Percentiles rank a stretch among this genome's conserved stretches.
Conservation (phyloP, 2,113 vertebrate species). For the Uria aalge region DNA sequence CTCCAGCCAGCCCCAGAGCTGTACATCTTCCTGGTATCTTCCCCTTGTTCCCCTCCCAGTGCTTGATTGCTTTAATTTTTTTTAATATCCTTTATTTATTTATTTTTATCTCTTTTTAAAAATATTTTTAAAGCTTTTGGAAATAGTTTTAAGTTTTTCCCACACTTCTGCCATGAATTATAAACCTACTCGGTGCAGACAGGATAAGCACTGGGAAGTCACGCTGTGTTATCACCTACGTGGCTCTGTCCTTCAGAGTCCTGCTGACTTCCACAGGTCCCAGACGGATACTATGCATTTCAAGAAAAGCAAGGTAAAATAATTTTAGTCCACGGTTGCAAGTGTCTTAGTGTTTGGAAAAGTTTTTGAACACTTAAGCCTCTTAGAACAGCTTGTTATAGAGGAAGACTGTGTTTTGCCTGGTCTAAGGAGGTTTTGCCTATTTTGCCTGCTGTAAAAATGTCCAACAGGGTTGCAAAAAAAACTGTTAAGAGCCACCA, state of each 20-base stretch:
- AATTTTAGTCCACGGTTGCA: neutral
- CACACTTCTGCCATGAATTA: neutral
- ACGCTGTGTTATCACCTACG: neutral
- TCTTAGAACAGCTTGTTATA: neutral
- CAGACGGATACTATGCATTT: neutral
- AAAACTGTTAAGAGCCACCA: neutral
- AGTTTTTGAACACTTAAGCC: neutral
- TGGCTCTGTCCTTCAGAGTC: neutral
- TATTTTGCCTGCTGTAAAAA: neutral
- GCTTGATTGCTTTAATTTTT: neutral
- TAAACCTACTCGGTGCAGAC: neutral
- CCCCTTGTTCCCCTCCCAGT: neutral
- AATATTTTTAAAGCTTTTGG: neutral
- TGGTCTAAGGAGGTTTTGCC: neutral
- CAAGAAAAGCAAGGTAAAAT: neutral
- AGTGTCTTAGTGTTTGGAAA: neutral
- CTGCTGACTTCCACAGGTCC: neutral
- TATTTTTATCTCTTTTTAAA: neutral
- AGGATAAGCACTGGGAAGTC: neutral
- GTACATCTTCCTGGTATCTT: neutral
- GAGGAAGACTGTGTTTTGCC: neutral
- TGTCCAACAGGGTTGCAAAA: neutral
- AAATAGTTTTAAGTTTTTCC: neutral
- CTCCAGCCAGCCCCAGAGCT: neutral
- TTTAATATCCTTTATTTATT: neutral